These are phyloP conservation scores for Sylvia atricapilla DNA, from an alignment of 2,113 vertebrate species.

Conservation along the genomic window DNA sequence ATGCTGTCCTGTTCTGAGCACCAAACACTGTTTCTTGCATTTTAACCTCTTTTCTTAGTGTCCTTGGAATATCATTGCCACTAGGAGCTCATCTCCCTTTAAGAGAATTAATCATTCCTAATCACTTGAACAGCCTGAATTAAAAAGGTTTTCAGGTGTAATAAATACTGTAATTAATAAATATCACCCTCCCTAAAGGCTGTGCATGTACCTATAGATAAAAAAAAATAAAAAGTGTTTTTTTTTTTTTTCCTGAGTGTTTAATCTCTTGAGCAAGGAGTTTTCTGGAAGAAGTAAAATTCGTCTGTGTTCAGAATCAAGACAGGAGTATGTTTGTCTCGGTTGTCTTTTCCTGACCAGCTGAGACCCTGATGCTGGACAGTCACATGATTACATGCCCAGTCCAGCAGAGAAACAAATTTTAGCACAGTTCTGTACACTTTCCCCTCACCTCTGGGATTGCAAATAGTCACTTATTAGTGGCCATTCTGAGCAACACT, in stretches of 20 bases:
- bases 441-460: not conserved
- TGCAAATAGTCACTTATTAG: not conserved
- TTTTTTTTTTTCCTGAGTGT: not conserved
- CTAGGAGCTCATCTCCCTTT: not conserved
- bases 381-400: fast-evolving
- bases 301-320: not conserved
- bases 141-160: slow-evolving; percentile 1
- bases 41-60: not conserved
- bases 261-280: not conserved
- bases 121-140: not conserved
- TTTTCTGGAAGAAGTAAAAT: not conserved
- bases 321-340: not conserved
- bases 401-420: not conserved
- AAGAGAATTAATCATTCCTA: not conserved
- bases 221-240: not conserved
- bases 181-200: not conserved
- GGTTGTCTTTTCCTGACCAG: not conserved
- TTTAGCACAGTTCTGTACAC: not conserved
- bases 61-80: slow-evolving; percentile 6
- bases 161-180: not conserved
- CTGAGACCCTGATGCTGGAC: not conserved
- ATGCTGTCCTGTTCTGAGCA: not conserved
- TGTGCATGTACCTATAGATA: not conserved
- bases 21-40: not conserved
- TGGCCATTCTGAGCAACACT: not conserved